phyloP scores from a whole-genome alignment of 1,140 invertebrate genomes.

The Drosophila biarmipes region DNA sequence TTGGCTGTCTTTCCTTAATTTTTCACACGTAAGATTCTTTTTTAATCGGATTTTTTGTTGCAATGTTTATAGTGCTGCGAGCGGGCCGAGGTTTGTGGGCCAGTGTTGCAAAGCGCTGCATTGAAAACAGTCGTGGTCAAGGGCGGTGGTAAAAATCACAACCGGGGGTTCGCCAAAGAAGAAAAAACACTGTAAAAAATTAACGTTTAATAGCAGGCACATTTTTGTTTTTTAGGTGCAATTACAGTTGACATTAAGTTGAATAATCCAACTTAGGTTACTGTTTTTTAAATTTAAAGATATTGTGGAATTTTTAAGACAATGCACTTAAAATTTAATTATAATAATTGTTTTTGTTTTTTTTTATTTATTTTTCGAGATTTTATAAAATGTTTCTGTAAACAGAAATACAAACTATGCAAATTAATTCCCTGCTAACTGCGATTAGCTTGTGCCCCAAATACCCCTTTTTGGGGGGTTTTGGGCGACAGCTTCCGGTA shows the following conservation, averaged over 20 bases:
- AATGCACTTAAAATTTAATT: neutral
- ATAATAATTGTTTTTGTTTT: neutral
- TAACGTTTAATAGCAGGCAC: neutral
- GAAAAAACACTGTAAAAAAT: neutral
- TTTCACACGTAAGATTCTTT: conserved; percentile 77
- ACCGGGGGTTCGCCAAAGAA: neutral
- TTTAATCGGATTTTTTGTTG: conserved; percentile 66
- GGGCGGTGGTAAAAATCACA: neutral
- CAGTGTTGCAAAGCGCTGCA: conserved; percentile 39
- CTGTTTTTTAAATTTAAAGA: too few relatives aligned
- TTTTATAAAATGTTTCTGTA: neutral
- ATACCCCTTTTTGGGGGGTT: neutral
- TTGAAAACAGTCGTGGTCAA: conserved; percentile 11
- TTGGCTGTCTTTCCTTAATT: conserved; percentile 36
- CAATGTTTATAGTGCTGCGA: conserved; percentile 45
- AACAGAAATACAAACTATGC: neutral
- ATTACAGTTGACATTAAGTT: too few relatives aligned
- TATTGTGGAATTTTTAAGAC: too few relatives aligned
- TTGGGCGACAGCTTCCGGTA: neutral
- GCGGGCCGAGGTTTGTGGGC: neutral
- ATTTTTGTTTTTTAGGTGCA: too few relatives aligned
- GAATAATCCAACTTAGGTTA: too few relatives aligned
- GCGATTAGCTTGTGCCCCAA: too few relatives aligned
- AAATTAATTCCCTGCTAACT: too few relatives aligned
- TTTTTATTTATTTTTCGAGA: neutral